These are phyloP conservation scores for Toxostoma redivivum DNA, from an alignment of 2,113 vertebrate species.

Conservation along the genomic window DNA sequence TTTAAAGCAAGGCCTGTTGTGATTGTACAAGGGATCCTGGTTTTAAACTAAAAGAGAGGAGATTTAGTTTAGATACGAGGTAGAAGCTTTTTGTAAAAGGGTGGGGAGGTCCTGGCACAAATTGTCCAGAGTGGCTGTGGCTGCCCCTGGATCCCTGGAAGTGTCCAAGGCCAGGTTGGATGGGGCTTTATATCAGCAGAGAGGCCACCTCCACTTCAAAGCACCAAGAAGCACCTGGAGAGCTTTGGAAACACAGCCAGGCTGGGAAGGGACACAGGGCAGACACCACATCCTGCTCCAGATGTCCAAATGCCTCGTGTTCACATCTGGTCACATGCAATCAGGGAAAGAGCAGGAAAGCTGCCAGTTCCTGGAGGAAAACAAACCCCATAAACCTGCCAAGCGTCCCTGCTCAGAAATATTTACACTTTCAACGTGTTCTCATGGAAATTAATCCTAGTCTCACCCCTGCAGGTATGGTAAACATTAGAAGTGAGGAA, in stretches of 20 bases:
- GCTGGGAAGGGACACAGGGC: rapidly evolving
- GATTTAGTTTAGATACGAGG: background rate
- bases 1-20: background rate
- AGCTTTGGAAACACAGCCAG: background rate
- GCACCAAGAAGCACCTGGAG: background rate
- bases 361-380: background rate
- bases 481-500: background rate
- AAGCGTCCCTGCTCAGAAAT: background rate
- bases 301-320: background rate
- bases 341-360: background rate
- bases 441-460: conserved; percentile 42
- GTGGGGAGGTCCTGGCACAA: background rate
- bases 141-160: background rate
- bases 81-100: background rate
- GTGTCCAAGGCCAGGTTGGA: background rate
- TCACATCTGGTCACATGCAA: background rate
- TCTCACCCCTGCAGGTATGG: background rate
- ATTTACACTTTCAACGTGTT: background rate
- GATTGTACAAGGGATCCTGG: background rate
- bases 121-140: background rate
- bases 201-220: background rate
- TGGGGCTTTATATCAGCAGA: background rate
- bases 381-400: background rate
- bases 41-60: background rate
- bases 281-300: background rate